Evolutionary conservation across 2,113 vertebrate species (phyloP).

Genomic region (Triplophysa rosa): DNA sequence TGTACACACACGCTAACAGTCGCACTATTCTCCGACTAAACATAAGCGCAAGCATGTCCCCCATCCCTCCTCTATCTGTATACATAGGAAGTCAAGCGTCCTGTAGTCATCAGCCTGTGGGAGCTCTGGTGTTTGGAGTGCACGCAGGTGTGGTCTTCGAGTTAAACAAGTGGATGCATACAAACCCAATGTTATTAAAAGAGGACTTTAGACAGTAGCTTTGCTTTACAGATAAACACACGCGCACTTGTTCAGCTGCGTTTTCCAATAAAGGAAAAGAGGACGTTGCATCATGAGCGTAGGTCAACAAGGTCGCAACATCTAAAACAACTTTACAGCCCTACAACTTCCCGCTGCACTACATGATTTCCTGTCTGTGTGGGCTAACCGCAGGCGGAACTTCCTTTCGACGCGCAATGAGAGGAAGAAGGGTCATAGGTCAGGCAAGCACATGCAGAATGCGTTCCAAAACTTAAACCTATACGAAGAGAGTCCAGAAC

Average conservation of each 20-base stretch:
- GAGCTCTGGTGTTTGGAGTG: conserved; percentile 12
- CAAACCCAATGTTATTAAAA: conserved; percentile 39
- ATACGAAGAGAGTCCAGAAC: not conserved
- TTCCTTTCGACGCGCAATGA: conserved; percentile 35
- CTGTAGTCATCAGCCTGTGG: not conserved
- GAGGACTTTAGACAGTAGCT: not conserved
- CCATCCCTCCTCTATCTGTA: conserved; percentile 67
- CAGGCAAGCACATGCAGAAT: conserved; percentile 1
- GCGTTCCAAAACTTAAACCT: conserved; percentile 1
- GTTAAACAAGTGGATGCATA: conserved; percentile 59
- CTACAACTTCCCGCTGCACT: conserved; percentile 53
- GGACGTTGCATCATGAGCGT: conserved; percentile 35
- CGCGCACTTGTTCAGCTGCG: conserved; percentile 6
- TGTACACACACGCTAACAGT: conserved; percentile 20
- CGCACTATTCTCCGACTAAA: conserved; percentile 67
- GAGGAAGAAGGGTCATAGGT: conserved; percentile 51
- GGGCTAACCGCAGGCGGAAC: conserved; percentile 12
- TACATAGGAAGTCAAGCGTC: conserved; percentile 45
- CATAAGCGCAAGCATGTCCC: conserved; percentile 60
- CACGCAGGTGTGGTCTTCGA: conserved; percentile 18
- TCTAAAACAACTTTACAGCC: conserved; percentile 46
- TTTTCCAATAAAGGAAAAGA: conserved; percentile 25
- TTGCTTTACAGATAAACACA: conserved; percentile 25
- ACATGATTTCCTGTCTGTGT: conserved; percentile 48
- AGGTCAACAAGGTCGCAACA: conserved; percentile 37